Evolutionary conservation across 2,888 invertebrate genomes (phyloP), one percentile per base, ranked within the genome.

Genomic region (Ctenicera cuprea): DNA sequence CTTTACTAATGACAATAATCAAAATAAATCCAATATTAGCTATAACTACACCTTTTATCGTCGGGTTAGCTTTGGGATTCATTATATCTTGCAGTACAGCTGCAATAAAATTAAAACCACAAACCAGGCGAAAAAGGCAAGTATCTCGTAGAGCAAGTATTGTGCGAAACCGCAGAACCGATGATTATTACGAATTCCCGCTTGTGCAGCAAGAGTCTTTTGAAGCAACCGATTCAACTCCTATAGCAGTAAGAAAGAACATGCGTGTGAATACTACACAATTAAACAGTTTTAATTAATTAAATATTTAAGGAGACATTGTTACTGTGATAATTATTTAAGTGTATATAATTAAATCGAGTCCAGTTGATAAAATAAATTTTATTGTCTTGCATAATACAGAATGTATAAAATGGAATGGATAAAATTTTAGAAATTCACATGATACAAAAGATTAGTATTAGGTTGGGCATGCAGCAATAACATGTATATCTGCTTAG

Each of bases 21-120:
- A 69, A 77, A 70, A 48, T 79, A 26, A 79, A 78, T 16, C 80
- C 81, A 11, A 43, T 75, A 37, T 66, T 81, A 54, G 57, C 74
- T 8, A 9, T 75, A 16, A 12, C 62, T 2, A 61, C 65, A 1
- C 54, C 69, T 0, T 75, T 76, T 69, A 16, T 66, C 30, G 48
- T 73, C 16, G 77, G 77, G 7, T 62, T 73, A 48, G 18, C 64
- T 20, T 57, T 75, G 3, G 77, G 76, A 12, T 48, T 77, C 3
- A 68, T 77, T 16, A 65, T 76, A 48, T 71, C 71, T 38, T 77
- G 73, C 33, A 66, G 30, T 45, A 20, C 70, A 20, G 59, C 62
- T 48, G 33, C 37, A 43, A 57, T 41, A 12, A 41, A 68, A n/a
- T 22, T 16, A 5, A 65, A 70, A 26, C 11, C 33, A 0, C 57